Evolutionary conservation across 2,113 vertebrate species (phyloP), one percentile per base, ranked within the genome.

Genomic region (Ramphastos sulfuratus): DNA sequence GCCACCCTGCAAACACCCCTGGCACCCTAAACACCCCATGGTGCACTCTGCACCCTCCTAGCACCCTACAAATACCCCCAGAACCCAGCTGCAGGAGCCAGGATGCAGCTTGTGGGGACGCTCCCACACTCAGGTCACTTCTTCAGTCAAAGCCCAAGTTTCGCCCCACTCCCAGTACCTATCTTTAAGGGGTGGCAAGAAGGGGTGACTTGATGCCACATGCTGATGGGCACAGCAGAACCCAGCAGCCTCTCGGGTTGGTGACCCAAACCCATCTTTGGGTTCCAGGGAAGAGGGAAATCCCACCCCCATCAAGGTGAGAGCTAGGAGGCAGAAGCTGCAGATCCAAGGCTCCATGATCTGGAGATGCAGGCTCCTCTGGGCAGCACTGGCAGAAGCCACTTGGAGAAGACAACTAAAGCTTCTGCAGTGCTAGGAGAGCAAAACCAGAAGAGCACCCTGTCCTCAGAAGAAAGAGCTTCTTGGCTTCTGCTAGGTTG

Each of bases 121-220:
- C 7, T 16, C 59, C 50, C 7, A 1, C n/a, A 0, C 3, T 0
- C 0, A 10, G 8, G 3, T 30, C 33, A 1, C 0, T 9, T 21
- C 21, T 44, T 9, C 16, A 4, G 25, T 8, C 63, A 54, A 72
- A 85, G 37, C 56, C 0, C 8, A 15, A 15, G 13, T 31, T 8
- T 56, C 7, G n/a, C 4, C 35, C 55, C 1, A 12, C 30, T 11
- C 63, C 59, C 0, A 0, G 39, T 20, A 0, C 3, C 44, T 46
- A 1, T 37, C 18, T 27, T 18, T 16, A 1, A 10, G n/a, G 60
- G 52, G 46, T 3, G 24, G 77, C 70, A n/a, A 24, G 70, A 4
- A 76, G 39, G 31, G 25, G 27, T 2, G 11, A 48, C 2, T 3
- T 1, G 77, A 37, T 55, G 55, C 7, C 73, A 54, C 42, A 3